A percentile compares a stretch with the other conserved stretches of the same genome.
Conservation (phyloP, 2,888 invertebrate genomes). For the Rotaria macrura region DNA sequence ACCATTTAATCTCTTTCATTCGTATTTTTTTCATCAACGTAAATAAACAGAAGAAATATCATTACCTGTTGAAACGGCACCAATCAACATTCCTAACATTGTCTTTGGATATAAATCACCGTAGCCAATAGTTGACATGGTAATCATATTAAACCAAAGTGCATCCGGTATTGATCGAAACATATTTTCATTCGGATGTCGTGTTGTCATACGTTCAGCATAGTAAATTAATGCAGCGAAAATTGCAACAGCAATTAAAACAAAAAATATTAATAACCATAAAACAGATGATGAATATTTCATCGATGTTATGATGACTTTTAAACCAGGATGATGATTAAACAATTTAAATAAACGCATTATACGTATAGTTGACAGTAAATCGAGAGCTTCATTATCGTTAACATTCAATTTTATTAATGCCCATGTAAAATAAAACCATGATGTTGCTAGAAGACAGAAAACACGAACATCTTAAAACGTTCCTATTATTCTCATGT, state of each 20-base stretch:
- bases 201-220: conserved; percentile 32
- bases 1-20: background rate
- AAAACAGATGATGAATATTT: conserved; percentile 25
- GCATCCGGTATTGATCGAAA: conserved; percentile 31
- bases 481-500: too few relatives aligned
- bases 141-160: conserved; percentile 31
- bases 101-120: conserved; percentile 31
- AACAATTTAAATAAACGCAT: conserved; percentile 29
- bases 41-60: too few relatives aligned
- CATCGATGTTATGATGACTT: conserved; percentile 30
- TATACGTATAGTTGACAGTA: conserved; percentile 21
- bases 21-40: background rate
- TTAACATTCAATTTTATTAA: background rate
- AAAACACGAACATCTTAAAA: background rate
- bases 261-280: conserved; percentile 30
- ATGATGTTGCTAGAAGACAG: background rate
- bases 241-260: conserved; percentile 26
- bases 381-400: conserved; percentile 15
- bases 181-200: conserved; percentile 25
- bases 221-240: conserved; percentile 31
- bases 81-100: conserved; percentile 25
- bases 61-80: conserved; percentile 17
- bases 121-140: conserved; percentile 31
- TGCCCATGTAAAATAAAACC: conserved; percentile 4
- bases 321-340: conserved; percentile 29